phyloP scores from a whole-genome alignment of 2,888 invertebrate species.

The Sicus ferrugineus region DNA sequence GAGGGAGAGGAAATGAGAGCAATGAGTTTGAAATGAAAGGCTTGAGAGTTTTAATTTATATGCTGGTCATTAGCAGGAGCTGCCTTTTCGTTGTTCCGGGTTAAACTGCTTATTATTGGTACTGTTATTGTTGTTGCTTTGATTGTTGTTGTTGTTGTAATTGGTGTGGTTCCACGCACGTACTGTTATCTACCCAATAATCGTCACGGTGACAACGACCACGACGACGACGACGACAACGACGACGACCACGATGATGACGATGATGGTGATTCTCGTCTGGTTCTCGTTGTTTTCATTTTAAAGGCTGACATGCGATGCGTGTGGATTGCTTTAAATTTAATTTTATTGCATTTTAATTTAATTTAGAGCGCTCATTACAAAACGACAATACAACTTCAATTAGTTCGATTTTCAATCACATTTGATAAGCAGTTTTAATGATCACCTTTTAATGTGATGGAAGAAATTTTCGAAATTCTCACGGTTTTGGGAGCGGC shows the following conservation, averaged over 20 bases:
- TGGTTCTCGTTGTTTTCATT: neutral
- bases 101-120: neutral
- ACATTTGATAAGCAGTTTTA: neutral
- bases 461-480: neutral
- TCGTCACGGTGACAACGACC: neutral
- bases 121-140: neutral
- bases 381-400: slow-evolving; percentile 41
- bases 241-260: neutral
- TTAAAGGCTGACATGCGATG: neutral
- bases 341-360: slow-evolving; percentile 44
- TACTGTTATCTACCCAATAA: neutral
- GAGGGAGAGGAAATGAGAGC: neutral
- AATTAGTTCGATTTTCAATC: slow-evolving; percentile 19
- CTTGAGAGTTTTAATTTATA: slow-evolving; percentile 16
- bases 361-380: slow-evolving; percentile 35
- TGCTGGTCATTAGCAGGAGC: slow-evolving; percentile 31
- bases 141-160: slow-evolving; percentile 4
- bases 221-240: neutral
- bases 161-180: neutral
- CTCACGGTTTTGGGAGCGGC: neutral
- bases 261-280: slow-evolving; percentile 1
- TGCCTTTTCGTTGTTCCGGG: neutral
- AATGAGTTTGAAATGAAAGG: neutral
- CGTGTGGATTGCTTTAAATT: neutral
- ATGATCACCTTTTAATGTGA: neutral